Evolutionary conservation across 2,797 vertebrate genomes (phyloP).

Genomic region (Garrulus glandarius): DNA sequence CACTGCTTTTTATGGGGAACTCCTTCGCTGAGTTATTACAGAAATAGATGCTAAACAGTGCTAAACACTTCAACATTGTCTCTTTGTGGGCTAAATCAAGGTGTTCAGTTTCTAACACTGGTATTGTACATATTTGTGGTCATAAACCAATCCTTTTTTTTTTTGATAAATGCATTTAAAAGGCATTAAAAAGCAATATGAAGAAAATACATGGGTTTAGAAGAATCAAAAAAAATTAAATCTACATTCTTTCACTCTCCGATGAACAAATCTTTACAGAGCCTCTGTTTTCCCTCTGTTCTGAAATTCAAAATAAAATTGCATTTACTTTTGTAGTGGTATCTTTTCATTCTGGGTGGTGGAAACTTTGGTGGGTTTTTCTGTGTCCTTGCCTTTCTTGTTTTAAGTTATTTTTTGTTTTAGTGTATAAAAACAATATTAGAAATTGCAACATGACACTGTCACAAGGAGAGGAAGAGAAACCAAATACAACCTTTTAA

Average conservation of each 20-base stretch:
- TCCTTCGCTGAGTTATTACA: not conserved
- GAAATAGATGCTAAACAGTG: not conserved
- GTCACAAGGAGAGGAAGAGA: not conserved
- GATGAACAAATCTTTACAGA: not conserved
- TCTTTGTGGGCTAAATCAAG: not conserved
- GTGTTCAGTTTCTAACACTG: not conserved
- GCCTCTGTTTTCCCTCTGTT: not conserved
- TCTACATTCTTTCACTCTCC: not conserved
- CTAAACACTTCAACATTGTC: not conserved
- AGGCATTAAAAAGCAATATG: not conserved
- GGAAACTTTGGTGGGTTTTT: not conserved
- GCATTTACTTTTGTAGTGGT: not conserved
- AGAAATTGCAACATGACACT: not conserved
- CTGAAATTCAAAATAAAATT: not conserved
- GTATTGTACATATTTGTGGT: not conserved
- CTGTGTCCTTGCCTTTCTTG: not conserved
- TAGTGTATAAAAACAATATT: not conserved
- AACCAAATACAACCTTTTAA: not conserved
- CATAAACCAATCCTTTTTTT: not conserved
- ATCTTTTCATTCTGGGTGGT: not conserved
- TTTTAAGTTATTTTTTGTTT: not conserved
- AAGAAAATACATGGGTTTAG: not conserved
- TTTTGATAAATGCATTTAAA: not conserved
- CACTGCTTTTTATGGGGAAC: not conserved
- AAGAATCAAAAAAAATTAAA: not conserved